phyloP scores from a whole-genome alignment of 2,113 vertebrate genomes.

The Accipiter virgatus region DNA sequence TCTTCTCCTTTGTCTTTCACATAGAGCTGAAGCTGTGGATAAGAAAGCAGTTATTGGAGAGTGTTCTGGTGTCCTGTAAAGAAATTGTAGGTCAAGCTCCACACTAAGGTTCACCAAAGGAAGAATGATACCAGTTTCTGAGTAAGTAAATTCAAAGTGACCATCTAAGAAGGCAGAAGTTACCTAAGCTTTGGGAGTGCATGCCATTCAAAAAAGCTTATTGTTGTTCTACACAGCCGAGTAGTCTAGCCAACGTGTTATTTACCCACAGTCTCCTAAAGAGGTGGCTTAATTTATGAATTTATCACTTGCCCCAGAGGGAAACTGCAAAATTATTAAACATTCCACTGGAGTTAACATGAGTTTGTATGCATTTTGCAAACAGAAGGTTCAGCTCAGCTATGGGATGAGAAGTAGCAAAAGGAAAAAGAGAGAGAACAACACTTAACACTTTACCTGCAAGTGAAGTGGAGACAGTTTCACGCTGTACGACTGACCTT shows the following conservation, averaged over 20 bases:
- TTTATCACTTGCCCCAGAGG: not conserved
- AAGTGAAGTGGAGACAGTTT: slow-evolving; percentile 82
- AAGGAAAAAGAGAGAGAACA: not conserved
- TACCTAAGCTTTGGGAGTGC: not conserved
- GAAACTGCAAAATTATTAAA: not conserved
- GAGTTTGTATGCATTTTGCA: not conserved
- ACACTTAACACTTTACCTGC: slow-evolving; percentile 77
- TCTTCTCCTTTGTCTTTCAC: slow-evolving; percentile 80
- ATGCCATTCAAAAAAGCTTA: not conserved
- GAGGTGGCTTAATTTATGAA: not conserved
- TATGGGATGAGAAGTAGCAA: not conserved
- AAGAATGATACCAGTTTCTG: not conserved
- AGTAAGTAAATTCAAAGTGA: not conserved
- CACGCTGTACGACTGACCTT: slow-evolving; percentile 71
- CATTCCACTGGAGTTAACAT: fast-evolving
- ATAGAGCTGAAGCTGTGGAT: slow-evolving; percentile 83
- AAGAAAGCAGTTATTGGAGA: not conserved
- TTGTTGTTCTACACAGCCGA: not conserved
- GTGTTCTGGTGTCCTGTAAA: not conserved
- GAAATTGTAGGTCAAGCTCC: not conserved
- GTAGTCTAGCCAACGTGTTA: not conserved
- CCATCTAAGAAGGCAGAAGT: not conserved
- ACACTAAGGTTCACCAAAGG: not conserved
- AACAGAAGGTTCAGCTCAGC: not conserved
- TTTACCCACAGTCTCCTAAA: not conserved